Evolutionary conservation across 2,888 invertebrate genomes (phyloP).

Genomic region (Pseudanteris insignis): DNA sequence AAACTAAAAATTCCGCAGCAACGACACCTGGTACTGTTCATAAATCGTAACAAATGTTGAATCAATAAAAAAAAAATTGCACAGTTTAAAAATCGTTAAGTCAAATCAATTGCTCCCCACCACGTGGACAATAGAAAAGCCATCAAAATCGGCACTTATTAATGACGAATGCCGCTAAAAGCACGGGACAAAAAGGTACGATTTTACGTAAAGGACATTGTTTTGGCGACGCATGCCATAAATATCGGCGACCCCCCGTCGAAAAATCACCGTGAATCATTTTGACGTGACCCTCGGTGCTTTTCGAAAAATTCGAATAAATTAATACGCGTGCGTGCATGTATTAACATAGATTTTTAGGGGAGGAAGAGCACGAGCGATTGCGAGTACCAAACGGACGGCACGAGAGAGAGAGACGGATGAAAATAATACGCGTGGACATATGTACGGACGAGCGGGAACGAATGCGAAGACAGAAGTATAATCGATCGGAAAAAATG

Average conservation of each 20-base stretch:
- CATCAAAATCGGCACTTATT: no score
- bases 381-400: conserved; percentile 52
- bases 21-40: no score
- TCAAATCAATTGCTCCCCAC: no score
- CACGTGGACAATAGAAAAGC: no score
- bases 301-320: conserved; percentile 62
- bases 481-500: conserved; percentile 52
- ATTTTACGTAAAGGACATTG: conserved; percentile 15
- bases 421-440: conserved; percentile 43
- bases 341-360: conserved; percentile 58
- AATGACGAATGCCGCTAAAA: not conserved
- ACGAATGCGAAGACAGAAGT: conserved; percentile 47
- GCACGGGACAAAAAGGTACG: not conserved
- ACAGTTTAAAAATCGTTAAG: no score
- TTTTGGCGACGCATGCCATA: conserved; percentile 51
- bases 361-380: conserved; percentile 58
- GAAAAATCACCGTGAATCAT: conserved; percentile 46
- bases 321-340: conserved; percentile 59
- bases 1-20: no score
- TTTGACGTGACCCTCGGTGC: conserved; percentile 43
- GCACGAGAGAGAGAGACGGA: conserved; percentile 41
- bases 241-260: conserved; percentile 46
- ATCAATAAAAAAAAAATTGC: no score
- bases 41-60: no score
- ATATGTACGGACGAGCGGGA: conserved; percentile 36